Evolutionary conservation across 2,113 vertebrate species (phyloP), one percentile per base, ranked within the genome.

Genomic region (Heterocephalus glaber): DNA sequence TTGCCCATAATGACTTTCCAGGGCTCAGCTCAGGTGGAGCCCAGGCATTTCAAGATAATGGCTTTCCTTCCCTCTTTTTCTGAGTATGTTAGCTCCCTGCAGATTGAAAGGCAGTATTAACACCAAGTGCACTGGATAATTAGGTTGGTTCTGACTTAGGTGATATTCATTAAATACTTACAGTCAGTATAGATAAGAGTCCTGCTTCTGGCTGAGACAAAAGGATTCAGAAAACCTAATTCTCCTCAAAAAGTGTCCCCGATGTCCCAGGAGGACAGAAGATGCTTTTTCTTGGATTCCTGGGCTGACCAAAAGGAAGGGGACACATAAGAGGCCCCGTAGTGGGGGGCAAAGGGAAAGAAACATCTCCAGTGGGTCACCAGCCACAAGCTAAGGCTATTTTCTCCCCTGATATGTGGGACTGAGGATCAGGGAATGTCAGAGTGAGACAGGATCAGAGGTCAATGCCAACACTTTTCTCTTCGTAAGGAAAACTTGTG

Each of bases 1-100:
- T 98, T 97, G 97, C 97, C 93, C 76, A 72, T 96, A 94, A 97
- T 96, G 96, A 97, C 93, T 97, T 92, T 97, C 94, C 56, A 89
- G 96, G 89, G 89, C 89, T 97, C 94, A 89, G 93, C 94, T 86
- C 97, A 97, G 95, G 90, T 20, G 93, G 85, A 97, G 86, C 84
- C 56, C 95, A 97, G 94, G 63, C 68, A 44, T 97, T 95, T 97
- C 82, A 65, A 97, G 96, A 89, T 93, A 97, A 97, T 93, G 90
- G 82, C 74, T 97, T 96, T 96, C 92, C 84, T 97, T 96, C 92
- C 84, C 80, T 96, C 95, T 96, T 96, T 96, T 97, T 97, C 94
- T 79, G 88, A 35, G 0, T 76, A 81, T 82, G 60, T 96, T 96
- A 94, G 86, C 92, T 95, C 96, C 95, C 95, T 93, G 58, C 54